Percentiles rank a stretch among this genome's conserved stretches.
These are phyloP conservation scores for Daboia siamensis DNA, from an alignment of 2,113 vertebrate species.

Conservation along the genomic window DNA sequence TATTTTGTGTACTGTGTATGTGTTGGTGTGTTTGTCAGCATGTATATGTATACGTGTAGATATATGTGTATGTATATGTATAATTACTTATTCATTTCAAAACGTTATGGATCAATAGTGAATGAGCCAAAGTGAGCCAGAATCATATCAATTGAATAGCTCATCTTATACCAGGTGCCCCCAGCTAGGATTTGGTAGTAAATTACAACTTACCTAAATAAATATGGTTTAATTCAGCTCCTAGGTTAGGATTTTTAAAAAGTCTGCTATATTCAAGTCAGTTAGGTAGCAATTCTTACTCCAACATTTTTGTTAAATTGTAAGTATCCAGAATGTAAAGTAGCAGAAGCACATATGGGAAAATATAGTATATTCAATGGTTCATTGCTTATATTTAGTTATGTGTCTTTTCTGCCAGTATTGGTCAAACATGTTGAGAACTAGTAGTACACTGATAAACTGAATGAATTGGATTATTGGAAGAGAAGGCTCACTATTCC, in stretches of 20 bases:
- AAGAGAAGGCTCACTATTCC: not conserved
- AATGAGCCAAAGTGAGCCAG: slow-evolving; percentile 21
- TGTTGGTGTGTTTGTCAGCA: not conserved
- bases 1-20: not conserved
- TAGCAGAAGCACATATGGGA: not conserved
- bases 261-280: not conserved
- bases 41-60: not conserved
- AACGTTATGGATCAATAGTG: slow-evolving; percentile 8
- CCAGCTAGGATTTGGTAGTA: not conserved
- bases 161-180: not conserved
- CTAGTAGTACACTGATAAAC: not conserved
- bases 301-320: not conserved
- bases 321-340: slow-evolving; percentile 12
- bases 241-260: not conserved
- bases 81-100: not conserved
- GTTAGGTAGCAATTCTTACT: not conserved
- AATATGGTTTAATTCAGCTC: not conserved
- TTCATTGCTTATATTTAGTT: not conserved
- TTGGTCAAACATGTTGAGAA: not conserved
- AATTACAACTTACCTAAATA: not conserved
- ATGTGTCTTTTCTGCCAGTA: not conserved
- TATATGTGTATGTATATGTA: not conserved
- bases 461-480: not conserved
- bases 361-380: not conserved
- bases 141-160: not conserved